Evolutionary conservation across 2,888 invertebrate species (phyloP), one percentile per base, ranked within the genome.

Genomic region (Himalopsyche kuldschensis): DNA sequence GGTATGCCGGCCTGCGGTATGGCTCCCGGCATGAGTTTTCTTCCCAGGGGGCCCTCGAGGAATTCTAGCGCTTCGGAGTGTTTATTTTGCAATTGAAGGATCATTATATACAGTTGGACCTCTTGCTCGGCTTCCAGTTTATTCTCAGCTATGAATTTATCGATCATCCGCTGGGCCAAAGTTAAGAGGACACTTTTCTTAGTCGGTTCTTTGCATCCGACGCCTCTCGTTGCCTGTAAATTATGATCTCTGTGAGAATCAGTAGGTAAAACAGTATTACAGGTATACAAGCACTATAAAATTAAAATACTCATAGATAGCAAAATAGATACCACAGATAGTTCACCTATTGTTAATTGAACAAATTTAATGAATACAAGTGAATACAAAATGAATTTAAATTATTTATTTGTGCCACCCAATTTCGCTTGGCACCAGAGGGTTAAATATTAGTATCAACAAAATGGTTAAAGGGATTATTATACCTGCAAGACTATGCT

Each of bases 91-190:
- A 95, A 91, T 88, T 97, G 90, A 27, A 92, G 87, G 85, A 99
- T 96, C 92, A 97, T 96, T 82, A 98, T 92, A 90, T 98, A 98
- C 75, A 99, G 92, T 83, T 97, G 95, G 0, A 98, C 95, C 90
- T 99, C 99, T 90, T 97, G 97, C 89, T 98, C 98, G 0, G 97
- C 97, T 89, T 98, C 97, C 88, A 97, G 92, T 91, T 97, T 97
- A 87, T 96, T 95, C 86, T 98, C 97, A 5, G 93, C 91, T 82
- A 98, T 95, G 88, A 97, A 94, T 89, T 98, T 98, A 87, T 95
- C 94, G 35, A 98, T 95, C 99, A 99, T 98, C 89, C 97, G 93
- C 89, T 98, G 97, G 6, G 99, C 99, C 84, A 99, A 91, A 2
- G 96, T 94, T 41, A 98, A 92, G 32, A 96, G 94, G 86, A 99